Base-by-base conservation (phyloP, 2,888 invertebrate species). In the Pyrochroa serraticornis region DNA sequence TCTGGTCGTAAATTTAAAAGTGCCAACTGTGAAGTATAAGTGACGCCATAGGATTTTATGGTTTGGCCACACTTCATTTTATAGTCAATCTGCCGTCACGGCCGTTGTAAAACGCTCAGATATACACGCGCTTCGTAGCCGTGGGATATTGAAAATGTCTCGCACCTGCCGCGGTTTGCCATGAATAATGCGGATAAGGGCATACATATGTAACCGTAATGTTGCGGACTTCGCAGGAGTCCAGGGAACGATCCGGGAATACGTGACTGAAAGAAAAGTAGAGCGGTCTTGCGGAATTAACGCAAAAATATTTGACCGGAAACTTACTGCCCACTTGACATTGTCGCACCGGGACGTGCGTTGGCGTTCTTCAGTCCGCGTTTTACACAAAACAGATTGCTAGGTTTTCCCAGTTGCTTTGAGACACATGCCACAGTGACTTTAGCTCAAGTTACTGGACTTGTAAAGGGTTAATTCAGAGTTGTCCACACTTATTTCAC, bases 11-110 rank as follows among this genome's bases (percentile, higher is more conserved):
- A 64, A 64, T 61, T 57, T 47, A 53, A 46, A 65, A 65, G 65
- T 61, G 59, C 48, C 58, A 65, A 65, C 58, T 63, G 60, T 50
- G 57, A 56, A 52, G 51, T 60, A 56, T 50, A 59, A 61, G 53
- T 59, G 52, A 44, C 52, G 32, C 42, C 56, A 46, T 48, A 42
- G 44, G 45, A 41, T 58, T 65, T 65, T 65, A 65, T 55, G 47
- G 48, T 49, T 45, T 52, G 47, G 57, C 58, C 62, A 59, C 62
- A 58, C 63, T 65, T 64, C 62, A 65, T 62, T 65, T 65, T 65
- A 62, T 65, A 62, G 63, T 58, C 60, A 59, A 65, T 65, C 60
- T 54, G 58, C 42, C 50, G 46, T 52, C 57, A 33, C 54, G 53
- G 35, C 52, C 48, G 53, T 44, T 50, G 49, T 56, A 53, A 63